Conservation (phyloP, 1,140 invertebrate species). For the Tetramorium simillimum region DNA sequence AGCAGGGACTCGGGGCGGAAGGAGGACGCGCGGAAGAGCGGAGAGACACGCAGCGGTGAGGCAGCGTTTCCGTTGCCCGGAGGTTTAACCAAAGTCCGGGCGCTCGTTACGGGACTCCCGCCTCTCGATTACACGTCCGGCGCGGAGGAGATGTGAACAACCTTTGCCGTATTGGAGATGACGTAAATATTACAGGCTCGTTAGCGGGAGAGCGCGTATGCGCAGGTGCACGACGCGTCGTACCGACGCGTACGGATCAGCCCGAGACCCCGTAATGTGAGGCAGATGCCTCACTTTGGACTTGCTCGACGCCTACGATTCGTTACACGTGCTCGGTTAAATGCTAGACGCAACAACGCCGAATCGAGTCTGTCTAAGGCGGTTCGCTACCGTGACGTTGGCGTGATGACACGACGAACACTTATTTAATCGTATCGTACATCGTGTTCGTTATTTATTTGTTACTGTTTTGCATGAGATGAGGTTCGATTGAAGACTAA, state of each 20-base stretch:
- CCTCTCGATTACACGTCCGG: conserved; percentile 71
- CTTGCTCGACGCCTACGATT: conserved; percentile 35
- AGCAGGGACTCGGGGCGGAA: not conserved
- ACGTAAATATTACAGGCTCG: conserved; percentile 80
- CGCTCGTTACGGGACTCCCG: conserved; percentile 73
- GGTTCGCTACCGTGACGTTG: not conserved
- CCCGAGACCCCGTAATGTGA: conserved; percentile 33
- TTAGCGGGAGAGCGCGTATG: conserved; percentile 76
- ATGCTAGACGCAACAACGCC: not conserved
- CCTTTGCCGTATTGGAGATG: conserved; percentile 73
- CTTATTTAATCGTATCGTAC: not conserved
- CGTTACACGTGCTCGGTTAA: not conserved
- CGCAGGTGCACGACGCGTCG: conserved; percentile 69
- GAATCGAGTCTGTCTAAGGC: not conserved
- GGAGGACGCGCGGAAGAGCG: conserved; percentile 35
- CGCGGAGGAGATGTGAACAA: conserved; percentile 75
- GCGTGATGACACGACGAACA: not conserved
- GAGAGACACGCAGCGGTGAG: not conserved
- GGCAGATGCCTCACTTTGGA: conserved; percentile 48
- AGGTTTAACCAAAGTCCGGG: conserved; percentile 65
- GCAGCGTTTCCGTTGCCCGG: conserved; percentile 55
- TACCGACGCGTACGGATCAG: conserved; percentile 8
- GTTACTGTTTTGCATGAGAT: not conserved
- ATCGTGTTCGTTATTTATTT: not conserved
- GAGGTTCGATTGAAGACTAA: not conserved